These are phyloP conservation scores for Habrosyne pyritoides DNA, from an alignment of 2,888 invertebrate species.

Conservation along the genomic window DNA sequence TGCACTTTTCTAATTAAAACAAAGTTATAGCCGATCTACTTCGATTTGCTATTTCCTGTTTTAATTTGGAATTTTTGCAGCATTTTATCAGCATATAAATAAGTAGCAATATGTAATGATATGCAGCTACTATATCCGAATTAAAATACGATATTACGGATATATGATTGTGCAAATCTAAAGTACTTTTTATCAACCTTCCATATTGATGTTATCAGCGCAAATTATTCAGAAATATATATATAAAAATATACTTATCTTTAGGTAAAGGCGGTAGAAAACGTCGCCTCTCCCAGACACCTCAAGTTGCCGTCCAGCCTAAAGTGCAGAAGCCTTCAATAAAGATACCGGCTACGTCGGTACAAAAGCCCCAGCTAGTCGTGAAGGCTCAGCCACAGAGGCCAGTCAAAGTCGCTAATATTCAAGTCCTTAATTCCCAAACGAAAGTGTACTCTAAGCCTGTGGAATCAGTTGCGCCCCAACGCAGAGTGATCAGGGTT, in stretches of 20 bases:
- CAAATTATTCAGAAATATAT: not conserved
- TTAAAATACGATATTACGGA: not conserved
- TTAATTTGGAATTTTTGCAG: not conserved
- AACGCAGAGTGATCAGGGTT: conserved; percentile 70
- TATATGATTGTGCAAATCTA: not conserved
- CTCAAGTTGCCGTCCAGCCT: conserved; percentile 65
- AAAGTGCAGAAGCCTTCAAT: conserved; percentile 73
- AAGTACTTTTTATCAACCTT: not conserved
- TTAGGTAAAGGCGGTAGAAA: conserved; percentile 71
- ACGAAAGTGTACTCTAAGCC: conserved; percentile 77
- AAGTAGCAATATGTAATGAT: too few relatives aligned
- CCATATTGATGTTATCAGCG: not conserved
- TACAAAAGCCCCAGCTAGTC: conserved; percentile 69
- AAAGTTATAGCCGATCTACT: not conserved
- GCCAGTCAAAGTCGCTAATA: conserved; percentile 70
- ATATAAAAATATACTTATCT: not conserved
- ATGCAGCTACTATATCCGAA: not conserved
- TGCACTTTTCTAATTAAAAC: not conserved
- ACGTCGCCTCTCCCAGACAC: conserved; percentile 73
- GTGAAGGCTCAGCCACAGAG: conserved; percentile 77
- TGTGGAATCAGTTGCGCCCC: conserved; percentile 71
- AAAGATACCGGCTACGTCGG: conserved; percentile 53
- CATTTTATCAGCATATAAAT: not conserved
- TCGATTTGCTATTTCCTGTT: not conserved
- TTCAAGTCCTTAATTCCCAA: conserved; percentile 72